A percentile compares a stretch with the other conserved stretches of the same genome.
phyloP scores from a whole-genome alignment of 2,888 invertebrate species.

The Parnassius apollo region DNA sequence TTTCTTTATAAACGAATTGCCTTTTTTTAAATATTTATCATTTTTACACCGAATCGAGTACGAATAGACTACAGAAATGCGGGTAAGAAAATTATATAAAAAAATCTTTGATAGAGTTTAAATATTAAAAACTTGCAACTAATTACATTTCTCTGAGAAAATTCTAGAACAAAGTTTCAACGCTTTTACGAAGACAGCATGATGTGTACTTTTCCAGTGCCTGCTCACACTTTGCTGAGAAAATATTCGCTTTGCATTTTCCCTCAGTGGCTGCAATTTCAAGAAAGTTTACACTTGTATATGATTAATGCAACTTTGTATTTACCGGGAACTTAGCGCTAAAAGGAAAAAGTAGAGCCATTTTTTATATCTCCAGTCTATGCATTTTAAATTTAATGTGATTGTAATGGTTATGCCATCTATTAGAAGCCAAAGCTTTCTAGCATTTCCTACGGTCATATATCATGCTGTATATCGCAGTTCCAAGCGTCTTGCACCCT shows the following conservation, averaged over 20 bases:
- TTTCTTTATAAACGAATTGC: no score
- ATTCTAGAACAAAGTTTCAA: conserved; percentile 16
- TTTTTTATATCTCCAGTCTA: not conserved
- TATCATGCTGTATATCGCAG: no score
- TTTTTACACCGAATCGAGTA: no score
- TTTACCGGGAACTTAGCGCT: not conserved
- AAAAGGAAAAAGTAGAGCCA: not conserved
- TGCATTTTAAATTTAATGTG: no score
- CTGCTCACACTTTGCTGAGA: conserved; percentile 20
- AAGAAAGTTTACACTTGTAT: conserved; percentile 17
- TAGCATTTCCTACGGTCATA: no score
- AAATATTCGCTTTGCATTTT: conserved; percentile 23
- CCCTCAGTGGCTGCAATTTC: not conserved
- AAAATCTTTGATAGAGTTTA: not conserved
- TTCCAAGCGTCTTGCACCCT: no score
- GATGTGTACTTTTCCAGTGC: conserved; percentile 23
- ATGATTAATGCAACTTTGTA: conserved; percentile 11
- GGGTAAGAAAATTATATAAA: not conserved
- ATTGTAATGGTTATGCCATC: no score
- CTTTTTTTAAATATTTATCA: no score
- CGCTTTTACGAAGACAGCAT: conserved; percentile 13
- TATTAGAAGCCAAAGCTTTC: no score
- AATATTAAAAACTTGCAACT: conserved; percentile 13
- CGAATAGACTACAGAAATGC: no score
- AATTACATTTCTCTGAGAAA: conserved; percentile 21